Evolutionary conservation across 1,140 invertebrate species (phyloP).

Genomic region (Ganaspis sp.): DNA sequence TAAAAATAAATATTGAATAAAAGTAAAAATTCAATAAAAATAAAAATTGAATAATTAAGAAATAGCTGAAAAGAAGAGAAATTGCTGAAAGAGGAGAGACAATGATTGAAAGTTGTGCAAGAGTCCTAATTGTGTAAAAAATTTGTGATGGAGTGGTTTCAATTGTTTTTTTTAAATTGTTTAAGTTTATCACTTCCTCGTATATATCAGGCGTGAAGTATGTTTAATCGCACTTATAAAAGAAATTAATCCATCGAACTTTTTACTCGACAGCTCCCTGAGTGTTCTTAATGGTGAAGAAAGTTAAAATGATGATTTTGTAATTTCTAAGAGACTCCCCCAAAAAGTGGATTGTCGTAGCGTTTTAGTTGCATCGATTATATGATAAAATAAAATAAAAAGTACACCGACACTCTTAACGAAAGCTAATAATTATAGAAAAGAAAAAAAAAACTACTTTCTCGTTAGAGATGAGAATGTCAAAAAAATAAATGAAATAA

Average conservation of each 20-base stretch:
- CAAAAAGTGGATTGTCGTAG: background rate
- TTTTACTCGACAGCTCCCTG: slow-evolving; percentile 17
- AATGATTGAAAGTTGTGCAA: too few species aligned
- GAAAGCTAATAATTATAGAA: background rate
- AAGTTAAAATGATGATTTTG: background rate
- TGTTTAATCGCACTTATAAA: slow-evolving; percentile 13
- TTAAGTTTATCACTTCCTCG: background rate
- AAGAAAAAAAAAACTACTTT: background rate
- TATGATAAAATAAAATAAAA: background rate
- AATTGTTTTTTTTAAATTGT: background rate
- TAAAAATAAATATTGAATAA: too few species aligned
- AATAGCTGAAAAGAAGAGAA: background rate
- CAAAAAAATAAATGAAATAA: too few species aligned
- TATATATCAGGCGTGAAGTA: slow-evolving; percentile 6
- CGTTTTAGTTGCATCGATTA: background rate
- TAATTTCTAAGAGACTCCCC: background rate
- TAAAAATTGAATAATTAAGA: too few species aligned
- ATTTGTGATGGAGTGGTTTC: background rate
- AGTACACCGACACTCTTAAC: slow-evolving; percentile 18
- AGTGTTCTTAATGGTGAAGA: background rate
- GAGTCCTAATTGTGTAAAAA: slow-evolving; percentile 6
- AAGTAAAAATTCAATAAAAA: too few species aligned
- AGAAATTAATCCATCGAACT: slow-evolving; percentile 11
- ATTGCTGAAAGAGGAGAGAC: too few species aligned
- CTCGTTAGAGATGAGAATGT: too few species aligned